Base-by-base conservation (phyloP, 2,113 vertebrate species). In the Martes martes region DNA sequence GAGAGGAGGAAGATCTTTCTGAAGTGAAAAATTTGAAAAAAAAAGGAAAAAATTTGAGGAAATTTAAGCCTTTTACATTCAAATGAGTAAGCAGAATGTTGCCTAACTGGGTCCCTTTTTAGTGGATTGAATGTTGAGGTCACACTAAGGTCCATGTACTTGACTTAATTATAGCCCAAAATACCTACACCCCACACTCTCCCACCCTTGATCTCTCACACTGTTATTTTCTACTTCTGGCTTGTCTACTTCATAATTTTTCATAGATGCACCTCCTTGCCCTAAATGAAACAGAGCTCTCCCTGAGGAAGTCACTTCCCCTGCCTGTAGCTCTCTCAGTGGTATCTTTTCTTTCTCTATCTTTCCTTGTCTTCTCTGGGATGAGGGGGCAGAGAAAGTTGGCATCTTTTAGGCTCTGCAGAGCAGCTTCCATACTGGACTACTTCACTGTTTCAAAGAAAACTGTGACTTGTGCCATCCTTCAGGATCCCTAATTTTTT, bases 1-100 rank as follows among this genome's bases (percentile, higher is more conserved):
- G 73, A 52, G 33, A 84, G 79, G 45, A 71, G 78, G 24, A 95
- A 83, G 28, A 33, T 89, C 26, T 80, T 15, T 57, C 47, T 50
- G 33, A 86, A 94, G 28, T 86, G 23, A 94, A 90, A n/a, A 52
- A 21, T 90, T 74, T 94, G 71, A 90, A 87, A 42, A 94, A 94
- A 78, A 78, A 83, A 61, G 45, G n/a, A 31, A 59, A 67, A 85
- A 10, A 19, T 45, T 65, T 74, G 80, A 86, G 86, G 71, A 90
- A 67, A 50, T 18, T 45, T 39, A 91, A 31, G 7, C n/a, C 13
- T 91, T 74, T 91, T 69, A 91, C 59, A 36, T 50, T 94, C 33
- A 69, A 36, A 19, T 33, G 47, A 86, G 59, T 78, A 87, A 93
- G 78, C 28, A 82, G 59, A 55, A 28, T 50, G 7, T 63, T 57